Percentiles rank a stretch among this genome's conserved stretches.
Evolutionary conservation across 2,888 invertebrate species (phyloP).

Genomic region (Polyommatus iphigenia): DNA sequence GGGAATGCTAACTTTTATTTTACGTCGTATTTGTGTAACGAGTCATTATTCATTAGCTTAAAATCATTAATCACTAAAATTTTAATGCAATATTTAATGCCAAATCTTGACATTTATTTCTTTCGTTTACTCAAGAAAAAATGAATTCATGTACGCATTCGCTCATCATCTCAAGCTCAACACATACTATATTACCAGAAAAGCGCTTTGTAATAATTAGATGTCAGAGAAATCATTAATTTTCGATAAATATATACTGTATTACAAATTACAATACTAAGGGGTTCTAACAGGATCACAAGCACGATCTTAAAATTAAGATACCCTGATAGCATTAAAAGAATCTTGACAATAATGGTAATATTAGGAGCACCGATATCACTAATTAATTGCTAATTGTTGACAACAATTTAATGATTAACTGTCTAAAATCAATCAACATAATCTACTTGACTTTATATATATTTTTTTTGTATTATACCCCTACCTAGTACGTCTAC

Average conservation of each 20-base stretch:
- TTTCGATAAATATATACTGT: background rate
- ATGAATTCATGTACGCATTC: no score
- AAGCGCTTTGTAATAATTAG: background rate
- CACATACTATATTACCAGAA: no score
- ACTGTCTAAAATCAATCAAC: background rate
- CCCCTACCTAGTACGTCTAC: background rate
- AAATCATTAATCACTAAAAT: background rate
- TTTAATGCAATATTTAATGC: background rate
- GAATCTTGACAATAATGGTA: conserved; percentile 26
- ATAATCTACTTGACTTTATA: background rate
- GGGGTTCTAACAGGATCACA: conserved; percentile 14
- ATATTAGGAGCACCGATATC: background rate
- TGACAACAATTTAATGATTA: background rate
- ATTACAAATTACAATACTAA: background rate
- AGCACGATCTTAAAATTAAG: background rate
- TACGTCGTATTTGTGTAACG: background rate
- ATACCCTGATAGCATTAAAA: conserved; percentile 15
- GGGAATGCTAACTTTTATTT: background rate
- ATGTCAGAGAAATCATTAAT: background rate
- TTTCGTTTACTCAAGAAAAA: background rate
- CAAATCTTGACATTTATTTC: conserved; percentile 1
- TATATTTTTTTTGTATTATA: background rate
- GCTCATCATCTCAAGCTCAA: no score
- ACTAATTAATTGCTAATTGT: background rate
- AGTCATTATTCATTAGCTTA: background rate